Percentiles rank a stretch among this genome's conserved stretches.
Evolutionary conservation across 2,113 vertebrate genomes (phyloP).

Genomic region (Rhagologus leucostigma): DNA sequence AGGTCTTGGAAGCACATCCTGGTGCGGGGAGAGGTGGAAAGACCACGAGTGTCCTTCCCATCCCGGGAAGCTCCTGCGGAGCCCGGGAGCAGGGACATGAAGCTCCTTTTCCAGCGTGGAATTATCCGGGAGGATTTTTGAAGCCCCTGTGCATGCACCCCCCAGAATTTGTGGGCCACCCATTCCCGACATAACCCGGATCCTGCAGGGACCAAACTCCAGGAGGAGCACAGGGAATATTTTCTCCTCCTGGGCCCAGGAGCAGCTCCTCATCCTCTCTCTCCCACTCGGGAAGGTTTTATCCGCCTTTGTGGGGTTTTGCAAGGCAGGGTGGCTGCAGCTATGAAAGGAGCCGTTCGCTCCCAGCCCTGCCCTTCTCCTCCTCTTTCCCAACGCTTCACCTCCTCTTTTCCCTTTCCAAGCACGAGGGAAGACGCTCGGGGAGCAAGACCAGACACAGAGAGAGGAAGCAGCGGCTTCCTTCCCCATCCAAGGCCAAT

Average conservation of each 20-base stretch:
- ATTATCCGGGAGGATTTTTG: background rate
- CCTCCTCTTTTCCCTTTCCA: background rate
- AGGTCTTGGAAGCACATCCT: background rate
- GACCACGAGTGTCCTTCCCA: accelerated
- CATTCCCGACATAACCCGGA: background rate
- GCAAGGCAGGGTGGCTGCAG: background rate
- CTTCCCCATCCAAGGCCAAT: background rate
- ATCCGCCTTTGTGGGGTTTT: accelerated
- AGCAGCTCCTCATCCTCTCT: background rate
- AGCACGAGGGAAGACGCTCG: accelerated
- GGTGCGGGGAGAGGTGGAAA: background rate
- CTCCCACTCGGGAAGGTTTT: background rate
- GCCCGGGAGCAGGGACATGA: background rate
- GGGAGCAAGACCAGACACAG: slow-evolving; percentile 3
- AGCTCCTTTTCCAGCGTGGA: background rate
- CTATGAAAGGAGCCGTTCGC: background rate
- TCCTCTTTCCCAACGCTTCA: background rate
- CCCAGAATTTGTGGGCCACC: background rate
- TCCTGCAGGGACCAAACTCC: background rate
- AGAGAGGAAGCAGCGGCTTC: background rate
- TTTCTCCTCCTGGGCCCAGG: background rate
- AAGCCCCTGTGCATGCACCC: background rate
- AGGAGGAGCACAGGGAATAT: too few relatives aligned
- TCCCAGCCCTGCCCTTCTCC: background rate
- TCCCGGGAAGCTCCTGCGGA: background rate